Evolutionary conservation across 2,888 invertebrate species (phyloP).

Genomic region (Heliconius sara): DNA sequence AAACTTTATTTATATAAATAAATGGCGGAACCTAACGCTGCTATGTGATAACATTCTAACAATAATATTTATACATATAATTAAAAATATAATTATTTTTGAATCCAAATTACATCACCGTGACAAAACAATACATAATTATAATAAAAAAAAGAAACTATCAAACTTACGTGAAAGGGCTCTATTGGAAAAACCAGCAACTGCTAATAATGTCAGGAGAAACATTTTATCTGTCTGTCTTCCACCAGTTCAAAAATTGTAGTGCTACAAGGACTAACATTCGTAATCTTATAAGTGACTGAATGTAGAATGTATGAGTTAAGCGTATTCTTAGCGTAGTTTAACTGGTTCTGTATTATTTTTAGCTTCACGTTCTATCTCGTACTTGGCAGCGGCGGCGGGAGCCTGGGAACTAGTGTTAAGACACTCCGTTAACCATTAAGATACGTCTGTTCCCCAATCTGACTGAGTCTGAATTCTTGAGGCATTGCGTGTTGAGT

Average conservation of each 20-base stretch:
- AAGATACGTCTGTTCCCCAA: no score
- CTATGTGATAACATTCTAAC: background rate
- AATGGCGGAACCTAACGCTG: no score
- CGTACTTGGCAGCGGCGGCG: no score
- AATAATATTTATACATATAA: background rate
- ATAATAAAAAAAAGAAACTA: background rate
- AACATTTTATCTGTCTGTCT: slow-evolving; percentile 25
- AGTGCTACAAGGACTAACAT: background rate
- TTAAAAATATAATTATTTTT: background rate
- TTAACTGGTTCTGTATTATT: background rate
- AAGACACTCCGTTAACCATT: no score
- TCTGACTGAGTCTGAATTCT: no score
- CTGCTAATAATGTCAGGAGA: slow-evolving; percentile 10
- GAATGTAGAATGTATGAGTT: background rate
- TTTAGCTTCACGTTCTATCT: no score
- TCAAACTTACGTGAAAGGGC: slow-evolving; percentile 19
- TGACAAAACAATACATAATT: background rate
- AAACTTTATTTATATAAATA: background rate
- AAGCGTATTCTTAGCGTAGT: background rate
- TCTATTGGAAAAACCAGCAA: background rate
- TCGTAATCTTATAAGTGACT: slow-evolving; percentile 11
- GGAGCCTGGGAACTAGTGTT: no score
- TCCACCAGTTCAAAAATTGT: background rate
- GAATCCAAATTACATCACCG: background rate
- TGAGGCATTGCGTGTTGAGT: no score